A percentile compares a stretch with the other conserved stretches of the same genome.
These are phyloP conservation scores for Leptocoma aspasia DNA, from an alignment of 2,113 vertebrate genomes.

Conservation along the genomic window DNA sequence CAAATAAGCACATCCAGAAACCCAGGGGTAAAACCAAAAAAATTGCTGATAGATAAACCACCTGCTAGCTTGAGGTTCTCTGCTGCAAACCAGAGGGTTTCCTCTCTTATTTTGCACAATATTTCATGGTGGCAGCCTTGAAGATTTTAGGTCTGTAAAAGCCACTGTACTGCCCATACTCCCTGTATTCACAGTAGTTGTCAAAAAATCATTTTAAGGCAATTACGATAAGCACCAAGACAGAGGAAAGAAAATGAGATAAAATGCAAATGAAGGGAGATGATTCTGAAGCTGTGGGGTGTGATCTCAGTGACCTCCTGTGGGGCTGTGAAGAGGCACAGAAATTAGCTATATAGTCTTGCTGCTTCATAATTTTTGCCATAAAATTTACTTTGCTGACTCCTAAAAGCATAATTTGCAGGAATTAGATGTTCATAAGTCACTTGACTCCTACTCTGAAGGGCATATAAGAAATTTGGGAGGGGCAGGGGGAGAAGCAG, in stretches of 20 bases:
- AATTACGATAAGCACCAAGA: slow-evolving; percentile 23
- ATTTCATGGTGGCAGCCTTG: not conserved
- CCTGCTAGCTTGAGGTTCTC: not conserved
- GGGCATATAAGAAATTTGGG: not conserved
- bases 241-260: not conserved
- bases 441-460: not conserved
- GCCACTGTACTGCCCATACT: not conserved
- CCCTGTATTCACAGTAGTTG: not conserved
- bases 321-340: not conserved
- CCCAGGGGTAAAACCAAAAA: not conserved
- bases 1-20: not conserved
- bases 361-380: not conserved
- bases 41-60: not conserved
- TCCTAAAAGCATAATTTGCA: not conserved
- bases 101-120: not conserved
- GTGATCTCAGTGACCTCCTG: not conserved
- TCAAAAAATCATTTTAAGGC: slow-evolving; percentile 32
- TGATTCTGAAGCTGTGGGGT: not conserved
- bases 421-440: not conserved
- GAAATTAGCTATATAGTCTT: not conserved
- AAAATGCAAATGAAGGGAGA: slow-evolving; percentile 35
- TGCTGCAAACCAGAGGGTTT: not conserved
- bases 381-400: not conserved
- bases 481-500: not conserved
- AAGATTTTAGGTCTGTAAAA: not conserved